A percentile compares a stretch with the other conserved stretches of the same genome.
Conservation (phyloP, 2,888 invertebrate genomes). For the Lottia scabra region DNA sequence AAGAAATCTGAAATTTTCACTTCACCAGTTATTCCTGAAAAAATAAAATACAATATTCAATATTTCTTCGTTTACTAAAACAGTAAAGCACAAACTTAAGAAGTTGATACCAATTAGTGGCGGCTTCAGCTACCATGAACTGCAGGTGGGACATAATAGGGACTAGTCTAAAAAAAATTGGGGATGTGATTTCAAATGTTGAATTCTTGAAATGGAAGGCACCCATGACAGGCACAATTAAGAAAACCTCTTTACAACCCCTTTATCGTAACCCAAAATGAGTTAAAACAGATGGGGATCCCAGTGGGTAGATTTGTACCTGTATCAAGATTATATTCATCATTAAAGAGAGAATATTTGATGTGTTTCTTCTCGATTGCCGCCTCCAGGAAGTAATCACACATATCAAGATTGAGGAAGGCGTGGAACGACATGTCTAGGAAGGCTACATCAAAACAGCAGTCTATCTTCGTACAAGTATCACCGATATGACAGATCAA, state of each 20-base stretch:
- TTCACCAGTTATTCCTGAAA: not conserved
- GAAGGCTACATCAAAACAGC: conserved; percentile 30
- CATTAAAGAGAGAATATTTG: conserved; percentile 2
- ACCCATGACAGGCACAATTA: too few relatives aligned
- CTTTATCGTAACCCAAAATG: too few relatives aligned
- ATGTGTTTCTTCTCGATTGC: conserved; percentile 15
- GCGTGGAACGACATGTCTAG: conserved; percentile 25
- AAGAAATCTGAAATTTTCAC: not conserved
- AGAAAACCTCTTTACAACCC: too few relatives aligned
- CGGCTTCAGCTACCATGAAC: too few relatives aligned
- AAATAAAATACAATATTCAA: not conserved
- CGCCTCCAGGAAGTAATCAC: conserved; percentile 26
- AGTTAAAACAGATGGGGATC: too few relatives aligned
- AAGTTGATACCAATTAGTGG: too few relatives aligned
- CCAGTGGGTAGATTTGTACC: not conserved
- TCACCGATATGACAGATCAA: conserved; percentile 28
- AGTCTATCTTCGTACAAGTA: conserved; percentile 37
- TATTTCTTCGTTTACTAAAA: not conserved
- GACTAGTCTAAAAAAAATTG: too few relatives aligned
- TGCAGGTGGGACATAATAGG: too few relatives aligned
- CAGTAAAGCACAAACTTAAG: too few relatives aligned
- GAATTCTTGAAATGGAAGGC: too few relatives aligned
- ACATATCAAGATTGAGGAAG: conserved; percentile 28
- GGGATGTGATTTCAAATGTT: too few relatives aligned
- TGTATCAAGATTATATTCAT: not conserved